These are phyloP conservation scores for Halictus quadricinctus DNA, from an alignment of 2,888 invertebrate genomes.

Conservation along the genomic window DNA sequence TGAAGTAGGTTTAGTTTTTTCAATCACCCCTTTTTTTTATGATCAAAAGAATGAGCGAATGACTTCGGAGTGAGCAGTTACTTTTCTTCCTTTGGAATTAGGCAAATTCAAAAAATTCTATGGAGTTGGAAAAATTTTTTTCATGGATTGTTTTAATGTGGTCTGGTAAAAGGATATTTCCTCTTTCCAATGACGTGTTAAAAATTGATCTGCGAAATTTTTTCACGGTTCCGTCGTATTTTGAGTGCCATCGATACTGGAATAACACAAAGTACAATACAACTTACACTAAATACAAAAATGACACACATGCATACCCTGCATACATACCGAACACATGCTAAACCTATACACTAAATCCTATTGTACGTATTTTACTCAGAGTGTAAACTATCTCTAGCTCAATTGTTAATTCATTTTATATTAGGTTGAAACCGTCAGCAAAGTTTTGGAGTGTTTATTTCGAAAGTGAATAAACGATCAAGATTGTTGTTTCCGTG, in stretches of 20 bases:
- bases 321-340: too few species aligned
- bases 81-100: not conserved
- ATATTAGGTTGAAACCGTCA: not conserved
- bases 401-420: not conserved
- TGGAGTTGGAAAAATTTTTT: not conserved
- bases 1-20: fast-evolving
- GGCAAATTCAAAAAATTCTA: not conserved
- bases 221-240: not conserved
- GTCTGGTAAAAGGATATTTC: too few species aligned
- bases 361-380: too few species aligned
- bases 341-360: too few species aligned
- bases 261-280: too few species aligned
- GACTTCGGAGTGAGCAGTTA: too few species aligned
- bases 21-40: not conserved
- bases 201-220: too few species aligned
- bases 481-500: not conserved
- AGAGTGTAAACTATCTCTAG: not conserved
- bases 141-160: not conserved
- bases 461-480: not conserved
- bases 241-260: too few species aligned
- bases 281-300: too few species aligned
- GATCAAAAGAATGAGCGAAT: not conserved
- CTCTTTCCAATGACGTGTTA: too few species aligned
- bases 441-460: not conserved
- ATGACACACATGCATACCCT: too few species aligned